Evolutionary conservation across 2,797 vertebrate genomes (phyloP).

Genomic region (Acanthiza pusilla): DNA sequence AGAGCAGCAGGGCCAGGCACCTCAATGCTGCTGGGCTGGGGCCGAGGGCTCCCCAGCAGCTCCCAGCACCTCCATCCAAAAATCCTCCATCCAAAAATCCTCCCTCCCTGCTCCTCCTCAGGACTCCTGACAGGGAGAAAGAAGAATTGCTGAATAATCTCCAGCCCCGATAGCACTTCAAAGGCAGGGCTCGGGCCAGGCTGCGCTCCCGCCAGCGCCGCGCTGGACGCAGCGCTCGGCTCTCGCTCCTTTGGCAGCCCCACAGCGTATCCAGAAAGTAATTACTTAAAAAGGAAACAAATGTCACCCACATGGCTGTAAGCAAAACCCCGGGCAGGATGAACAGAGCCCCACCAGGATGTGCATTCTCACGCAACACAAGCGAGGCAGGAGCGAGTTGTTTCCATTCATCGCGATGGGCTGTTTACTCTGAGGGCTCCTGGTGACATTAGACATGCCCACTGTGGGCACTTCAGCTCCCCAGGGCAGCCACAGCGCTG

Average conservation of each 20-base stretch:
- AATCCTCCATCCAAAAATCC: not conserved
- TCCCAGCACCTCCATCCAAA: not conserved
- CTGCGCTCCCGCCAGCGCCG: not conserved
- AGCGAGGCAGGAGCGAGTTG: not conserved
- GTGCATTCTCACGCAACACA: not conserved
- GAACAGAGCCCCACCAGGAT: not conserved
- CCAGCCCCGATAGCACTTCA: not conserved
- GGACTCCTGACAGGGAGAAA: not conserved
- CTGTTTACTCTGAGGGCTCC: not conserved
- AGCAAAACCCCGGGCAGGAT: conserved; percentile 4
- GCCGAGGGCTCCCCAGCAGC: not conserved
- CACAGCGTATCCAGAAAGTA: conserved; percentile 6
- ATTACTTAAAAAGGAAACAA: conserved; percentile 67
- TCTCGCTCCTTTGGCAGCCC: conserved; percentile 30
- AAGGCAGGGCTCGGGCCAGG: not conserved
- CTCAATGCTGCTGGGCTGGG: accelerated
- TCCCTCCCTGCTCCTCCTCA: not conserved
- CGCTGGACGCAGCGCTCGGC: not conserved
- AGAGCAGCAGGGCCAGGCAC: not conserved
- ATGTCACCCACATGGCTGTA: conserved; percentile 9
- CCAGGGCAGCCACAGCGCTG: not conserved
- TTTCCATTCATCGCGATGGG: not conserved
- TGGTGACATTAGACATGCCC: not conserved
- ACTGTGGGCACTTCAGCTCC: not conserved
- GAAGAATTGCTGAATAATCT: conserved; percentile 2